Evolutionary conservation across 2,888 invertebrate species (phyloP).

Genomic region (Orthosia gothica): DNA sequence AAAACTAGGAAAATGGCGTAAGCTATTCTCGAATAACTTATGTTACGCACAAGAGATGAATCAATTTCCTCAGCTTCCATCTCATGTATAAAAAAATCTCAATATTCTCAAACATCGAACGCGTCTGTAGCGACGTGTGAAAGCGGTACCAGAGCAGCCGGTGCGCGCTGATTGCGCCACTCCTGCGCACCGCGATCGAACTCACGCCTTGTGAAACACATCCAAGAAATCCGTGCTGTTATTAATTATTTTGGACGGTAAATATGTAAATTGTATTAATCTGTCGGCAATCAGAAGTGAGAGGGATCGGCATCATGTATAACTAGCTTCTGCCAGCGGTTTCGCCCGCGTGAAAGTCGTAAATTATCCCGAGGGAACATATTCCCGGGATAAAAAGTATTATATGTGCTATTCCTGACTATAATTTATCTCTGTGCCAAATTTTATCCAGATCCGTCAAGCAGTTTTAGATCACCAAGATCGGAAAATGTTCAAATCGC

Average conservation of each 20-base stretch:
- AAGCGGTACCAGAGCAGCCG: constrained; percentile 62
- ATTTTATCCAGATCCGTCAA: no score
- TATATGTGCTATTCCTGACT: no score
- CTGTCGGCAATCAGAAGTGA: constrained; percentile 4
- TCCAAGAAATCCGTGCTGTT: constrained; percentile 49
- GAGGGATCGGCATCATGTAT: neutral
- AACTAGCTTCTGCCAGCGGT: no score
- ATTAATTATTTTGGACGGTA: constrained; percentile 46
- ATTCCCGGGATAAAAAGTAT: no score
- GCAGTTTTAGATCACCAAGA: no score
- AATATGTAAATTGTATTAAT: constrained; percentile 31
- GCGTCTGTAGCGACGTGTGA: constrained; percentile 57
- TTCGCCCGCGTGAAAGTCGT: no score
- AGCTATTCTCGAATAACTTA: neutral
- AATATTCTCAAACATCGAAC: constrained; percentile 31
- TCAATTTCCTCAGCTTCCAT: neutral
- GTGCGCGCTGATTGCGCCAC: constrained; percentile 59
- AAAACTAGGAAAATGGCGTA: no score
- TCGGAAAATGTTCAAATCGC: no score
- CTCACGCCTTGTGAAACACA: constrained; percentile 60
- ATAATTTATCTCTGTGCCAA: no score
- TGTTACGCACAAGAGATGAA: neutral
- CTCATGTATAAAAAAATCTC: neutral
- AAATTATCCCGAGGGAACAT: no score
- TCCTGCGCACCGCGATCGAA: constrained; percentile 55